Evolutionary conservation across 1,140 invertebrate species (phyloP).

Genomic region (Zelostemma sp.): DNA sequence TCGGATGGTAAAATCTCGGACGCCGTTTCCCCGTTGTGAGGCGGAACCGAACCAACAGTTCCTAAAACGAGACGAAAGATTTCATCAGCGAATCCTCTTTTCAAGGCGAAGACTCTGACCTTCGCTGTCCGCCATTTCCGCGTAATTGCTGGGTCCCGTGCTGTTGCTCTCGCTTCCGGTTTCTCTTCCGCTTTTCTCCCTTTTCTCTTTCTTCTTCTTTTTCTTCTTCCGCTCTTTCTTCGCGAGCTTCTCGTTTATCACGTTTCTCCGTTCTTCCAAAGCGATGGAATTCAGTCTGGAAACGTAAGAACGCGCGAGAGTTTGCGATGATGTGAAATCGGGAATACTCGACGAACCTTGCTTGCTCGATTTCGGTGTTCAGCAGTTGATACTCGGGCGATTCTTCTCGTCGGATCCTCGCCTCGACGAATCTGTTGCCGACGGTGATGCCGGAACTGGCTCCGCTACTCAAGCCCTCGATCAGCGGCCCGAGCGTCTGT

Average conservation of each 20-base stretch:
- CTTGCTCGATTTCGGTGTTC: slow-evolving; percentile 81
- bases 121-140: slow-evolving; percentile 64
- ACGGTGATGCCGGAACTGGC: slow-evolving; percentile 59
- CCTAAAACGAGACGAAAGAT: too few species aligned
- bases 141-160: slow-evolving; percentile 60
- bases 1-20: slow-evolving; percentile 69
- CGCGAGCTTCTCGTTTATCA: slow-evolving; percentile 80
- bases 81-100: too few species aligned
- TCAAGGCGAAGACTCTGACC: too few species aligned
- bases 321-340: too few species aligned
- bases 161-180: slow-evolving; percentile 60
- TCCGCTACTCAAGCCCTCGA: slow-evolving; percentile 70
- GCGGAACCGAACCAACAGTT: slow-evolving; percentile 53
- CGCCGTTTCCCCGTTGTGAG: slow-evolving; percentile 52
- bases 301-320: slow-evolving; percentile 5
- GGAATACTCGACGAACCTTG: slow-evolving; percentile 69
- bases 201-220: slow-evolving; percentile 78
- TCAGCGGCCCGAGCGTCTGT: slow-evolving; percentile 72
- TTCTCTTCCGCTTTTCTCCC: slow-evolving; percentile 62
- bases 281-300: slow-evolving; percentile 75
- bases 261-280: slow-evolving; percentile 78
- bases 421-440: slow-evolving; percentile 70
- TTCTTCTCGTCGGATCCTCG: slow-evolving; percentile 71
- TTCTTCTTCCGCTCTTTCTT: slow-evolving; percentile 80
- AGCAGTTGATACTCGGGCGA: slow-evolving; percentile 80